Base-by-base conservation (phyloP, 2,797 vertebrate species). In the Echeneis naucrates region DNA sequence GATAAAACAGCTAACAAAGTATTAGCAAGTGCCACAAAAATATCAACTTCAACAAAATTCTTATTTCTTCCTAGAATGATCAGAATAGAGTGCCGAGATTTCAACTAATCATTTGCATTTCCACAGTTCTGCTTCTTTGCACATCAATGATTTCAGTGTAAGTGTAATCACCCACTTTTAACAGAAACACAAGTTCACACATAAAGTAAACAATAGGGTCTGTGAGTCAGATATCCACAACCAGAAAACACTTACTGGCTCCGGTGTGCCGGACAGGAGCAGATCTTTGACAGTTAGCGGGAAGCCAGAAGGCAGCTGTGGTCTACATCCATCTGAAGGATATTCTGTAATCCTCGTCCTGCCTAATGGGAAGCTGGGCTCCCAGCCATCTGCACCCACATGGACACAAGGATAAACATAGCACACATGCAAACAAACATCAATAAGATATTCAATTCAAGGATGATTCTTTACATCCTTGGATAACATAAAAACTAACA, bases 221-320 rank as follows among this genome's bases (percentile, higher is more conserved):
- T 64, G 21, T 45, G 44, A 77, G 61, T 69, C 21, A 38, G 53
- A 53, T 50, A 44, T 16, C 9, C 48, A 44, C 30, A 35, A 16
- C 16, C 16, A 42, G 1, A 32, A 68, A n/a, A 66, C 44, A 84
- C 96, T 96, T 82, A 97, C 98, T 0, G 89, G 81, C 38, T 99
- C 97, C 0, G 90, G 86, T 11, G 88, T 93, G 66, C 95, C 93
- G 0, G 96, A 97, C 37, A 99, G 95, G 9, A 99, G 94, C 51
- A 99, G 94, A 48, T 98, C 97, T 82, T 99, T 99, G 75, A 99
- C 96, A 0, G 97, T 98, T 37, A 98, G 95, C 1, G 89, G 74
- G 78, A 94, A 94, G 1, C 85, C 72, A 1, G 86, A 54, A 52
- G 82, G 80, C 59, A 88, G 68, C 57, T 86, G 92, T 7, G 72